Evolutionary conservation across 2,888 invertebrate genomes (phyloP).

Genomic region (Shargacucullia verbasci): DNA sequence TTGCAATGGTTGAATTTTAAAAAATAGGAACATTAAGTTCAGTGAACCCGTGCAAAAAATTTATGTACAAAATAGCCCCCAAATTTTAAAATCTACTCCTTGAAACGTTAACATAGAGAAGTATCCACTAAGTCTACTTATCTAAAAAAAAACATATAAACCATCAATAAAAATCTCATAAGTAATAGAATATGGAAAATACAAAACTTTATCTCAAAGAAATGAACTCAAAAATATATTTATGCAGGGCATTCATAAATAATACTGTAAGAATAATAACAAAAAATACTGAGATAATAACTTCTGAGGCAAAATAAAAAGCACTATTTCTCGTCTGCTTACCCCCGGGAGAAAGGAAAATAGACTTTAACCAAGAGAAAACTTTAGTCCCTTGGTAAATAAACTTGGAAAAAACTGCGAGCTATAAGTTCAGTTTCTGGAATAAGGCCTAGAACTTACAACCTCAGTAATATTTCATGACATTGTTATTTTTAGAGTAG

Average conservation of each 20-base stretch:
- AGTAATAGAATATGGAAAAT: no score
- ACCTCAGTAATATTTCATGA: conserved; percentile 30
- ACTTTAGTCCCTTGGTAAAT: conserved; percentile 33
- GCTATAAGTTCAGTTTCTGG: conserved; percentile 29
- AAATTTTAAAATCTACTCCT: no score
- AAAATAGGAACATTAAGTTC: no score
- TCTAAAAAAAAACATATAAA: no score
- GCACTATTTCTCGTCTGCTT: conserved; percentile 4
- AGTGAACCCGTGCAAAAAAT: no score
- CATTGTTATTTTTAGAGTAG: conserved; percentile 28
- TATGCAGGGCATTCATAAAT: conserved; percentile 7
- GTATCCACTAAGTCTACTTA: no score
- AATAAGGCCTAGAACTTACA: conserved; percentile 39
- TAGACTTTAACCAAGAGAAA: conserved; percentile 42
- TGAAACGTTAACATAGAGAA: no score
- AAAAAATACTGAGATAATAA: conserved; percentile 8
- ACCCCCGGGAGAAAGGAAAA: conserved; percentile 20
- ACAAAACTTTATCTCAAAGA: no score
- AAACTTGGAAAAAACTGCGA: conserved; percentile 33
- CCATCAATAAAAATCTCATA: no score
- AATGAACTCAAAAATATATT: no score
- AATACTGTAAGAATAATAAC: not conserved
- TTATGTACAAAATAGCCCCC: no score
- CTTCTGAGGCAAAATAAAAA: conserved; percentile 15
- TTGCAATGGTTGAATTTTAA: no score